Evolutionary conservation across 2,113 vertebrate species (phyloP).

Genomic region (Oncorhynchus mykiss): DNA sequence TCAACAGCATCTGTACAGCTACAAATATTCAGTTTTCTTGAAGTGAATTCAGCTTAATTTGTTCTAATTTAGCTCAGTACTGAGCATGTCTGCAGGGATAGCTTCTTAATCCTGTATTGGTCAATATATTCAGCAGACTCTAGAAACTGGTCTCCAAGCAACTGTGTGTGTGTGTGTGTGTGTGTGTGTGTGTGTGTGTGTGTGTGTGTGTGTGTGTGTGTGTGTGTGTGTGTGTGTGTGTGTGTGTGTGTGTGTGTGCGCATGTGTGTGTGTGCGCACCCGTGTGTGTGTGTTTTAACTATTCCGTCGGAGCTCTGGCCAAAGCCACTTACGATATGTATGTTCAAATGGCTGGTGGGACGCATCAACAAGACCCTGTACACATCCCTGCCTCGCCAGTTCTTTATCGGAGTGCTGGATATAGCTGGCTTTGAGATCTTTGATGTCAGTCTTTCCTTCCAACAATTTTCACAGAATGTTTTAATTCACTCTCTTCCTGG

Average conservation of each 20-base stretch:
- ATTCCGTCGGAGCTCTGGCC: constrained; percentile 88
- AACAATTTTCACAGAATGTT: background rate
- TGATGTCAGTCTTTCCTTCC: constrained; percentile 74
- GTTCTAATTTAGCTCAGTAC: background rate
- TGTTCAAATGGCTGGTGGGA: constrained; percentile 93
- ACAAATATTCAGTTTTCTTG: background rate
- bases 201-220: constrained; percentile 7
- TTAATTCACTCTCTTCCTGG: background rate
- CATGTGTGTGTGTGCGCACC: no score
- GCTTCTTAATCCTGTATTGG: constrained; percentile 20
- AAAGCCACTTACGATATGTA: constrained; percentile 92
- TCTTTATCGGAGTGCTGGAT: constrained; percentile 95
- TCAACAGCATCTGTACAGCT: background rate
- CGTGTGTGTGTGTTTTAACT: constrained; percentile 78
- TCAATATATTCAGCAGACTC: constrained; percentile 18
- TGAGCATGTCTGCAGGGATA: background rate
- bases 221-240: constrained; percentile 28
- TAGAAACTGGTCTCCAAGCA: constrained; percentile 49
- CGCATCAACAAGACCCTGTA: constrained; percentile 93
- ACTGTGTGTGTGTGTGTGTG: constrained; percentile 28
- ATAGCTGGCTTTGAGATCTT: constrained; percentile 94
- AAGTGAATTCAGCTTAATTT: background rate
- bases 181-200: no score
- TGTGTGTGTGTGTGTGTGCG: constrained; percentile 24
- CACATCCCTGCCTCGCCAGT: constrained; percentile 88